Percentiles rank a stretch among this genome's conserved stretches.
Evolutionary conservation across 2,113 vertebrate species (phyloP).

Genomic region (Aegithalos caudatus): DNA sequence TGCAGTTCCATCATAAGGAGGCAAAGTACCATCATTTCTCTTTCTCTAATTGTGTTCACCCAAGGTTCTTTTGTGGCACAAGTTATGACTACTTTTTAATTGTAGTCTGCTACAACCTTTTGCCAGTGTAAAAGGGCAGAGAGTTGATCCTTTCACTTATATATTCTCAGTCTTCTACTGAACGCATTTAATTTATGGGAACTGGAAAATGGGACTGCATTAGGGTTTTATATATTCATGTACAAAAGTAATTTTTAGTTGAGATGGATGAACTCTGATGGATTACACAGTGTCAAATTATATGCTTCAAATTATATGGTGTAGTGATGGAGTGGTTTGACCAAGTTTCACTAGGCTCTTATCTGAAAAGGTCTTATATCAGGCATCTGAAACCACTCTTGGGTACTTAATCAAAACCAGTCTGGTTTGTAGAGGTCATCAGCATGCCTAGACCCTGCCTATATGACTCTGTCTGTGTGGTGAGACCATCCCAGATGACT

Average conservation of each 20-base stretch:
- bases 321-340: neutral
- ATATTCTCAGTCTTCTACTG: neutral
- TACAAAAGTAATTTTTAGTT: neutral
- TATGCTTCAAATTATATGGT: neutral
- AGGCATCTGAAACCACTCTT: neutral
- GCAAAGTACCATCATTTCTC: neutral
- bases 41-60: neutral
- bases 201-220: constrained; percentile 16
- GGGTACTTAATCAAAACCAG: neutral
- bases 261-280: neutral
- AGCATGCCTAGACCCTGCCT: neutral
- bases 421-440: neutral
- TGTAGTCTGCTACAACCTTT: neutral
- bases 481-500: neutral
- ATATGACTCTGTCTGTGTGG: neutral
- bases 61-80: neutral
- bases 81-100: neutral
- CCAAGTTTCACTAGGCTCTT: neutral
- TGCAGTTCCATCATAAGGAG: neutral
- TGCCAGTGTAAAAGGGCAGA: neutral
- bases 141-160: neutral
- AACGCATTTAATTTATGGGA: constrained; percentile 25
- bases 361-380: neutral
- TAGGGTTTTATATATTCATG: constrained; percentile 19
- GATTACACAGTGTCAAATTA: neutral